Evolutionary conservation across 2,888 invertebrate genomes (phyloP).

Genomic region (Steinernema scapterisci): DNA sequence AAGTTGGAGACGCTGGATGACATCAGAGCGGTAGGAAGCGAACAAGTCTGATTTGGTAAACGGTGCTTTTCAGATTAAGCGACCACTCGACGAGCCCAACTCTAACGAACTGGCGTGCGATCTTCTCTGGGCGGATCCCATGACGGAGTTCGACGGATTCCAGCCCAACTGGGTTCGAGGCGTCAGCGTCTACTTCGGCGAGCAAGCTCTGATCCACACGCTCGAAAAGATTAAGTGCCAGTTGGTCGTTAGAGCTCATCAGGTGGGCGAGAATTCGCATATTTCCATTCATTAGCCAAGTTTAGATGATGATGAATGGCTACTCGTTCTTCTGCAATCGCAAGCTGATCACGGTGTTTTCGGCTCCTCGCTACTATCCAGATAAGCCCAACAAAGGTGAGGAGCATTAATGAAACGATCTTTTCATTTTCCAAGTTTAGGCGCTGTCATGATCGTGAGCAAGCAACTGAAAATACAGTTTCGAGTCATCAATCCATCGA

Average conservation of each 20-base stretch:
- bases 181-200: conserved; percentile 42
- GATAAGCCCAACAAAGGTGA: conserved; percentile 34
- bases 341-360: conserved; percentile 36
- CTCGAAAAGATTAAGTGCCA: conserved; percentile 40
- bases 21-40: conserved; percentile 36
- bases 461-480: background rate
- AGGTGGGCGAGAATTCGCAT: conserved; percentile 35
- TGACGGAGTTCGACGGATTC: conserved; percentile 40
- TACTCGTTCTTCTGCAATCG: conserved; percentile 38
- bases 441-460: conserved; percentile 11
- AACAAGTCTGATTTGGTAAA: background rate
- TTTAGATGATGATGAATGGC: conserved; percentile 40
- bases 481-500: background rate
- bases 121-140: conserved; percentile 51
- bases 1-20: conserved; percentile 43
- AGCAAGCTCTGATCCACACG: conserved; percentile 35
- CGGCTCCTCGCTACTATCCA: conserved; percentile 39
- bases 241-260: conserved; percentile 41
- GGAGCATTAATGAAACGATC: background rate
- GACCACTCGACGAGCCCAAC: conserved; percentile 40
- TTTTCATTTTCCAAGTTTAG: background rate
- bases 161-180: conserved; percentile 38
- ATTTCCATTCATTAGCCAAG: background rate
- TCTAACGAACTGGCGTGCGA: conserved; percentile 40
- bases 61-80: conserved; percentile 38